Conservation (phyloP, 2,888 invertebrate genomes). For the Sarcophaga caerulescens region DNA sequence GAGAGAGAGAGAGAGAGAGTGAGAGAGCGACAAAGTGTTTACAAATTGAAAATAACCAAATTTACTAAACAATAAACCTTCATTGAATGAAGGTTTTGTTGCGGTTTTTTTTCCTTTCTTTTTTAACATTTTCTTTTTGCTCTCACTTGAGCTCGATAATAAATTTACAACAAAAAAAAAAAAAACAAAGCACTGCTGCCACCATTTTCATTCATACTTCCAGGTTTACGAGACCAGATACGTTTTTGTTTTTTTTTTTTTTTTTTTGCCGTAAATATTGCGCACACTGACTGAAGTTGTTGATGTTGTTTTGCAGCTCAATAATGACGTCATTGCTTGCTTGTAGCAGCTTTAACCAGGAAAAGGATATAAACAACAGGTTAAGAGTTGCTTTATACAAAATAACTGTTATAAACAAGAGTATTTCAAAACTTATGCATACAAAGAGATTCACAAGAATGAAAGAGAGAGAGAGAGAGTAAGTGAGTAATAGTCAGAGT, state of each 20-base stretch:
- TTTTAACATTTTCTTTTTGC: not conserved
- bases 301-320: constrained; percentile 36
- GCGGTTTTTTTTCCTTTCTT: not conserved
- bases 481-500: not conserved
- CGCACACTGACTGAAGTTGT: not conserved
- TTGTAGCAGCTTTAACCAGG: constrained; percentile 1
- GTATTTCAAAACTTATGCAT: not conserved
- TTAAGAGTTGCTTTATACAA: constrained; percentile 5
- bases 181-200: constrained; percentile 37
- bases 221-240: constrained; percentile 30
- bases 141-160: no score
- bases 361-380: constrained; percentile 16
- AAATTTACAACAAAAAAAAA: no score
- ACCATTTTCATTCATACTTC: constrained; percentile 68
- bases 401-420: constrained; percentile 59
- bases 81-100: not conserved
- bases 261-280: not conserved
- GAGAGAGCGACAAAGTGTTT: not conserved
- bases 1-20: no score
- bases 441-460: not conserved
- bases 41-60: constrained; percentile 27
- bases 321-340: constrained; percentile 51
- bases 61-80: constrained; percentile 7
- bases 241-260: no score
- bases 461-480: constrained; percentile 9